Percentiles rank a stretch among this genome's conserved stretches.
phyloP scores from a whole-genome alignment of 1,140 invertebrate genomes.

The Thaumatotibia leucotreta region DNA sequence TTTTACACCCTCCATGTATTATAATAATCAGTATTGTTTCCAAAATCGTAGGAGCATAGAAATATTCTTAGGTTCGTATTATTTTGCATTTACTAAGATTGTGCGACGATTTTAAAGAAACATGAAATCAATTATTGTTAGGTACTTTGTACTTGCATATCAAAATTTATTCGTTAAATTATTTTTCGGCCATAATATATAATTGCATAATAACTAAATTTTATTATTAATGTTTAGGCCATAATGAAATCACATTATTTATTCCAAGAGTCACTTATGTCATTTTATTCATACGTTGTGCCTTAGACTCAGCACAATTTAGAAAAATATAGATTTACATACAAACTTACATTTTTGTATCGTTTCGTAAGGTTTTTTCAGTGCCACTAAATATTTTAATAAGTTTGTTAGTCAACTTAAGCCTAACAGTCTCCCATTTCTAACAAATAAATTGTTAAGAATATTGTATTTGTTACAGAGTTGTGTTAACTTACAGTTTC shows the following conservation, averaged over 20 bases:
- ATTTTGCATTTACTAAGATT: slow-evolving; percentile 12
- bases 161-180: slow-evolving; percentile 23
- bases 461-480: slow-evolving; percentile 18
- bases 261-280: background rate
- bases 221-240: background rate
- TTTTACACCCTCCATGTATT: slow-evolving; percentile 38
- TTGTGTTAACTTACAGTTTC: slow-evolving; percentile 42
- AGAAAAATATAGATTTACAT: slow-evolving; percentile 28
- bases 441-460: slow-evolving; percentile 35
- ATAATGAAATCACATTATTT: slow-evolving; percentile 1
- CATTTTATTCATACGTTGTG: slow-evolving; percentile 41
- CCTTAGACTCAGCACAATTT: slow-evolving; percentile 56
- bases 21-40: slow-evolving; percentile 49
- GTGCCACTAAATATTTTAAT: slow-evolving; percentile 60
- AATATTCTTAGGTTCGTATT: slow-evolving; percentile 4
- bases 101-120: background rate
- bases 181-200: slow-evolving; percentile 23
- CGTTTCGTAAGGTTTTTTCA: slow-evolving; percentile 39
- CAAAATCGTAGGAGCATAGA: slow-evolving; percentile 18
- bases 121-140: slow-evolving; percentile 1
- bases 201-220: slow-evolving; percentile 13
- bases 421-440: slow-evolving; percentile 38
- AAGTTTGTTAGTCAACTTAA: slow-evolving; percentile 64
- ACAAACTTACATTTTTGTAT: slow-evolving; percentile 44
- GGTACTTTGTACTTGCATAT: slow-evolving; percentile 15